phyloP scores from a whole-genome alignment of 2,797 vertebrate genomes.

The Hydrocynus forskahlii region DNA sequence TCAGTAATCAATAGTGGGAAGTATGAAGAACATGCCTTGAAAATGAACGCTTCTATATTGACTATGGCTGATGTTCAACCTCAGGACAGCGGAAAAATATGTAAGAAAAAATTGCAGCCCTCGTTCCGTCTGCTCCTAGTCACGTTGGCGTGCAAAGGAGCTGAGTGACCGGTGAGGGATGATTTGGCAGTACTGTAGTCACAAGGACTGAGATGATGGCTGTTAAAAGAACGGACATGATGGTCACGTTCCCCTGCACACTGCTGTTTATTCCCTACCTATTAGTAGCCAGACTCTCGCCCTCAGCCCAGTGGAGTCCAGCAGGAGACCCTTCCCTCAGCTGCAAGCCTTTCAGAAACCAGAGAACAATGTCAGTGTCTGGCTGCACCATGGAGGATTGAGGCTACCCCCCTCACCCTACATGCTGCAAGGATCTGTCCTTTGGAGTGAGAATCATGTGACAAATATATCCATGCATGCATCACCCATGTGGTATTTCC shows the following conservation, averaged over 20 bases:
- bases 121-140: neutral
- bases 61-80: neutral
- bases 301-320: slow-evolving; percentile 16
- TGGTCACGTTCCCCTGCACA: slow-evolving; percentile 29
- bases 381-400: neutral
- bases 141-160: slow-evolving; percentile 6
- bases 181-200: slow-evolving; percentile 14
- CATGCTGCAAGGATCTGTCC: neutral
- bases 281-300: slow-evolving; percentile 44
- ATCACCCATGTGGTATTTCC: neutral
- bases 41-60: neutral
- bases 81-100: neutral
- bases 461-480: neutral
- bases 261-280: slow-evolving; percentile 15
- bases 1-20: neutral
- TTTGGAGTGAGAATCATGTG: neutral
- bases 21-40: neutral
- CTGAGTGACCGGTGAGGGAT: neutral
- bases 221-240: slow-evolving; percentile 17
- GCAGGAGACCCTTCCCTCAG: neutral
- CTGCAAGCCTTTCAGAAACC: slow-evolving; percentile 2
- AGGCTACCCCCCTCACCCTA: neutral
- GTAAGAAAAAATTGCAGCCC: neutral
- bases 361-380: slow-evolving; percentile 5
- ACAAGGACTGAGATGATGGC: slow-evolving; percentile 10